Conservation (phyloP, 1,140 invertebrate species). For the Tribolium madens region DNA sequence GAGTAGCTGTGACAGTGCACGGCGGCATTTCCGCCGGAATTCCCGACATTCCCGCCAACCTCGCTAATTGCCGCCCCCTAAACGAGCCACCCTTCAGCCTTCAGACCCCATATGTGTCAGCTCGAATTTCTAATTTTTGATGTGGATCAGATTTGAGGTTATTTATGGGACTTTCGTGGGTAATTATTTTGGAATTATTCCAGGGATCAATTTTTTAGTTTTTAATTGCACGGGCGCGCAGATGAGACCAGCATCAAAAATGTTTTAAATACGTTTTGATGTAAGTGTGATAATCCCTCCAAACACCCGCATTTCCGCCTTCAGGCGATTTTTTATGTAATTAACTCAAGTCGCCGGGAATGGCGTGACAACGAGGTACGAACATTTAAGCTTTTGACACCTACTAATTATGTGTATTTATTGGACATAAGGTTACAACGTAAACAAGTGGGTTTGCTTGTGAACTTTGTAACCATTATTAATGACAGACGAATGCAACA, state of each 20-base stretch:
- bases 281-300: not conserved
- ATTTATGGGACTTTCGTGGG: slow-evolving; percentile 51
- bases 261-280: too few relatives aligned
- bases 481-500: slow-evolving; percentile 29
- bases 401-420: slow-evolving; percentile 37
- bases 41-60: slow-evolving; percentile 53
- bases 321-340: not conserved
- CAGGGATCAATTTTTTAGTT: slow-evolving; percentile 35
- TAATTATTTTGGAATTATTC: slow-evolving; percentile 51
- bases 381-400: slow-evolving; percentile 27
- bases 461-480: slow-evolving; percentile 1
- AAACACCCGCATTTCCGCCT: not conserved
- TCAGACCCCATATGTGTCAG: slow-evolving; percentile 42
- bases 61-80: slow-evolving; percentile 54
- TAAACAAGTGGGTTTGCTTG: slow-evolving; percentile 16
- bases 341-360: not conserved
- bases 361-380: slow-evolving; percentile 9
- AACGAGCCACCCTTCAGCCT: slow-evolving; percentile 45
- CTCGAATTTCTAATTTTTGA: slow-evolving; percentile 53
- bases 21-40: slow-evolving; percentile 54
- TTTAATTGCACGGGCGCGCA: slow-evolving; percentile 7
- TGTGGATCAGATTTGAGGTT: slow-evolving; percentile 47
- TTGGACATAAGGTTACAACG: slow-evolving; percentile 18
- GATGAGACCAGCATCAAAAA: not conserved
- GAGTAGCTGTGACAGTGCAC: slow-evolving; percentile 49